Percentiles rank a stretch among this genome's conserved stretches.
These are phyloP conservation scores for Trogon melanurus DNA, from an alignment of 2,113 vertebrate genomes.

Conservation along the genomic window DNA sequence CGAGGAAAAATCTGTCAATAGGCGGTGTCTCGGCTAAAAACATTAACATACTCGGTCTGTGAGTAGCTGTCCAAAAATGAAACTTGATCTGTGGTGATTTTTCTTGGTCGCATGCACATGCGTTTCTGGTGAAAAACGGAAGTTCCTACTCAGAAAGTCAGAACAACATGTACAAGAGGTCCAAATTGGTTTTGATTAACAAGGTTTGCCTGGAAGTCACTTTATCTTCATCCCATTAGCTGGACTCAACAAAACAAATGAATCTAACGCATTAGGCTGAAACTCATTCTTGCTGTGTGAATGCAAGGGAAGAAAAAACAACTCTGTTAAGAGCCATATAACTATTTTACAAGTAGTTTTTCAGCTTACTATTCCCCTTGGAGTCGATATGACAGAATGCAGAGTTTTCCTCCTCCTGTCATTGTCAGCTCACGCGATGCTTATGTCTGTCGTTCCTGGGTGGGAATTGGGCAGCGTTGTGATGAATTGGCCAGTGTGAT, in stretches of 20 bases:
- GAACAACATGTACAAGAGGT: neutral
- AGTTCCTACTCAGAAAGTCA: slow-evolving; percentile 28
- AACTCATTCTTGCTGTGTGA: neutral
- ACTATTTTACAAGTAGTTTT: neutral
- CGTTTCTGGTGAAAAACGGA: slow-evolving; percentile 16
- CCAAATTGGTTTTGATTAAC: slow-evolving; percentile 62
- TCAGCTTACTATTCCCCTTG: neutral
- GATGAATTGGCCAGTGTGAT: neutral
- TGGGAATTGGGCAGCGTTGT: accelerated
- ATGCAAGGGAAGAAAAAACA: neutral
- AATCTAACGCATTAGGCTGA: slow-evolving; percentile 20
- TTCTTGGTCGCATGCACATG: neutral
- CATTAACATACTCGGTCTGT: neutral
- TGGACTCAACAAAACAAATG: slow-evolving; percentile 49
- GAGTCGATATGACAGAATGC: neutral
- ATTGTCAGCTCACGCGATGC: neutral
- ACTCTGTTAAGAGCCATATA: neutral
- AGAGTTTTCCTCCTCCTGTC: neutral
- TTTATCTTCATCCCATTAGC: slow-evolving; percentile 61
- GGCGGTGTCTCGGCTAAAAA: neutral
- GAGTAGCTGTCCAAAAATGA: neutral
- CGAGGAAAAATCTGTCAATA: neutral
- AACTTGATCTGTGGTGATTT: neutral
- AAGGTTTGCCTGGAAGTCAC: slow-evolving; percentile 60
- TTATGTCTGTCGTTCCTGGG: neutral